These are phyloP conservation scores for Cyanoderma ruficeps DNA, from an alignment of 2,113 vertebrate species.

Conservation along the genomic window DNA sequence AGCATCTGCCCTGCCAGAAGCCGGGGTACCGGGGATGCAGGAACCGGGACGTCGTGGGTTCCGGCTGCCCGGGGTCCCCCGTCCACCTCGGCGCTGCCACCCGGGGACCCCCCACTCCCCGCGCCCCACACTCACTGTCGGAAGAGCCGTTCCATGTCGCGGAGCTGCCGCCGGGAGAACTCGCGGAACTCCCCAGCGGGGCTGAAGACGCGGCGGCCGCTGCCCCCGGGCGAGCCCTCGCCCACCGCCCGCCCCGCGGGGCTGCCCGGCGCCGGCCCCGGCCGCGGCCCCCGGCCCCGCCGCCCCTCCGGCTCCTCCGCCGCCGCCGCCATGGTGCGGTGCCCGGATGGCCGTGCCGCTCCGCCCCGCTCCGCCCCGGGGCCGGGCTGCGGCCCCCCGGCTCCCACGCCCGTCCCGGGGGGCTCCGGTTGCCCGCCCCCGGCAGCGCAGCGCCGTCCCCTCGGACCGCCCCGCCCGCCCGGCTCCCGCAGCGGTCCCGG, in stretches of 20 bases:
- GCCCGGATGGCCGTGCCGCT: too few relatives aligned
- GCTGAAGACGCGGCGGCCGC: conserved; percentile 86
- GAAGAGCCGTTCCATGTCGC: conserved; percentile 95
- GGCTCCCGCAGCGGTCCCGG: too few relatives aligned
- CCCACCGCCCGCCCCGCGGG: conserved; percentile 74
- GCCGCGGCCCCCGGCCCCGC: too few relatives aligned
- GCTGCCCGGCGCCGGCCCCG: conserved; percentile 42
- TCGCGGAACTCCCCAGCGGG: conserved; percentile 94
- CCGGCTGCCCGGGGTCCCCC: neutral
- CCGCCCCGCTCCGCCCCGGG: too few relatives aligned
- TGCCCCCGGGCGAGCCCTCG: conserved; percentile 76
- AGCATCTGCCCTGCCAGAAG: neutral
- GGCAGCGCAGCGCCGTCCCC: too few relatives aligned
- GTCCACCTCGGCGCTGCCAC: neutral
- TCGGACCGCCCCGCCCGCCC: too few relatives aligned
- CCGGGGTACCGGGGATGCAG: neutral
- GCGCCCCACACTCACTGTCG: conserved; percentile 82
- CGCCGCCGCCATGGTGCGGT: too few relatives aligned
- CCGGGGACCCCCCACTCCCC: neutral
- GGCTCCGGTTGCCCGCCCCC: too few relatives aligned
- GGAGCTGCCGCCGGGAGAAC: conserved; percentile 93
- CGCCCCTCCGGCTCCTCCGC: too few relatives aligned
- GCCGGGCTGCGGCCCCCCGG: too few relatives aligned
- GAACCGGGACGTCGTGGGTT: neutral
- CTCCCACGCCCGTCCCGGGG: too few relatives aligned